Evolutionary conservation across 2,888 invertebrate species (phyloP), one percentile per base, ranked within the genome.

Genomic region (Drepanosiphum platanoidis): DNA sequence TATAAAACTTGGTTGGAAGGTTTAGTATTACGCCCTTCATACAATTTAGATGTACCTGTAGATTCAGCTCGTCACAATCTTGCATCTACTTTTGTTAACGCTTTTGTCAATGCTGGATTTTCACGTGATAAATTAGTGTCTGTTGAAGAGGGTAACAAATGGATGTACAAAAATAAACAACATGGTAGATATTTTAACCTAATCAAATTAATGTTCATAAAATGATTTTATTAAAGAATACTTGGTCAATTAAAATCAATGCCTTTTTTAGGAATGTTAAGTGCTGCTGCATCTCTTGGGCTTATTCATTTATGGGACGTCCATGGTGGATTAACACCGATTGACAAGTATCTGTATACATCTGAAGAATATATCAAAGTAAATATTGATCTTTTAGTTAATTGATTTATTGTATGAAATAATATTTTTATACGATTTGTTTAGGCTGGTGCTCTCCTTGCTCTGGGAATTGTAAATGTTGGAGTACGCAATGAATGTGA

Each of bases 401-500:
- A 52, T 32, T 27, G 46, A 70, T 27, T 52, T 22, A 58, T 79
- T 32, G 8, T 64, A 39, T 64, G 34, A 64, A 78, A 36, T 1
- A 39, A 27, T 39, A 36, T 4, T n/a, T 34, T 36, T 8, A 58
- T 22, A 4, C 78, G 22, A 52, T 81, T 82, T 86, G n/a, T 78
- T 7, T 88, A 92, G 92, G 96, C 98, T 1, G 99, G 99, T 1
- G 98, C 99, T 0, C 90, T 99, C 64, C 91, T 99, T 52, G 99
- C 99, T 0, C 94, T 99, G 87, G 99, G 99, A 66, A 95, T 99
- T 81, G 98, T 99, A 27, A 99, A 98, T 90, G 97, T 97, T 89
- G 97, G 99, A 42, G 97, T 99, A 4, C 93, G 96, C 79, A 98
- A 98, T 90, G 98, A 99, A 89, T 99, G 98, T 89, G 99, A 99